phyloP scores from a whole-genome alignment of 2,113 vertebrate genomes.

The Prolemur simus region DNA sequence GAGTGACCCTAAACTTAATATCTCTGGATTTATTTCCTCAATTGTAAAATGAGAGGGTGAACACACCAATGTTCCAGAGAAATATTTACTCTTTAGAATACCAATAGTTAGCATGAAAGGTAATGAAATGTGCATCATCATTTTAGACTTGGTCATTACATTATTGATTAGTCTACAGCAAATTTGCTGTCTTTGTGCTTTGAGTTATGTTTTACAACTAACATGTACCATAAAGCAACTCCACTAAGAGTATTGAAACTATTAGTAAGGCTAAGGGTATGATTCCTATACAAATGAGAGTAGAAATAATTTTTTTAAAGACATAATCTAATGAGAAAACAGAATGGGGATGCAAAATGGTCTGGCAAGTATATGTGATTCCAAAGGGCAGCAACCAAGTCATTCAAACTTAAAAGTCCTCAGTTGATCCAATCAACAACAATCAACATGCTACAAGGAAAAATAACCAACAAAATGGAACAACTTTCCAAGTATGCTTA shows the following conservation, averaged over 20 bases:
- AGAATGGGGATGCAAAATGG: not conserved
- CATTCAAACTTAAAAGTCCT: not conserved
- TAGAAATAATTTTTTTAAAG: not conserved
- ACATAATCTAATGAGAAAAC: not conserved
- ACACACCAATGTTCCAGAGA: too few species aligned
- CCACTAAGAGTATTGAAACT: not conserved
- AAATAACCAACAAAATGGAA: not conserved
- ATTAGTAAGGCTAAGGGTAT: not conserved
- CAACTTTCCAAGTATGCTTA: not conserved
- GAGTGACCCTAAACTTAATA: too few species aligned
- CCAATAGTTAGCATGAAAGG: too few species aligned
- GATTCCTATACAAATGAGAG: not conserved
- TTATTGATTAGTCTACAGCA: too few species aligned
- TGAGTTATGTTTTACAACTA: too few species aligned
- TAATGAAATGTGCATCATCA: too few species aligned
- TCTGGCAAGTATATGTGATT: not conserved
- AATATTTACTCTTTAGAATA: too few species aligned
- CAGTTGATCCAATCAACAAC: not conserved
- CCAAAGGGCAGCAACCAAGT: not conserved
- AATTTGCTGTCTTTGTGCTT: too few species aligned
- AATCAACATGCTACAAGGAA: not conserved
- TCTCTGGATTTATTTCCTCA: too few species aligned
- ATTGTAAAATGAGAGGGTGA: too few species aligned
- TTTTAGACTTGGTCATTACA: too few species aligned
- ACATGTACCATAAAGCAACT: too few species aligned